Conservation (phyloP, 2,113 vertebrate species). For the Corythornis cristatus region DNA sequence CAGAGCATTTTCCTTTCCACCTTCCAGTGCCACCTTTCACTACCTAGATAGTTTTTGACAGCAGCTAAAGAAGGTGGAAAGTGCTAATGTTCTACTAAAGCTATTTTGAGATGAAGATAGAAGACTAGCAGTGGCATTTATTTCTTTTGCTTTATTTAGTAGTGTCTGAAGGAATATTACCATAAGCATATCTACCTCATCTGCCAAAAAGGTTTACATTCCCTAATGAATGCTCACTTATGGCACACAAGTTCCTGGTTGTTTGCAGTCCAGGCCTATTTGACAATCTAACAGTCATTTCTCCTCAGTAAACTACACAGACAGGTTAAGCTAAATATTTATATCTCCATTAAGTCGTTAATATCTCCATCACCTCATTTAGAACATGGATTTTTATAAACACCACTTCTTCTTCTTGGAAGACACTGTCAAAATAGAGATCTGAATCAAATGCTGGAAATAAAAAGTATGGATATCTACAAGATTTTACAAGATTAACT, state of each 20-base stretch:
- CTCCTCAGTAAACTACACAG: background rate
- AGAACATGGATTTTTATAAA: background rate
- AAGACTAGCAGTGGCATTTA: background rate
- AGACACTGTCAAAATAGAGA: background rate
- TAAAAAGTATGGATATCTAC: background rate
- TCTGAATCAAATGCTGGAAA: background rate
- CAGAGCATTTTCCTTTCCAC: background rate
- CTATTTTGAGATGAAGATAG: background rate
- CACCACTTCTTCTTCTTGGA: background rate
- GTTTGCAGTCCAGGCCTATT: background rate
- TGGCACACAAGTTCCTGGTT: background rate
- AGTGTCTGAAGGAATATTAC: background rate
- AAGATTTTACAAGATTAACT: background rate
- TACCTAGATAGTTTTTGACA: background rate
- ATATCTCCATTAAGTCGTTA: background rate
- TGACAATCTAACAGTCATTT: background rate
- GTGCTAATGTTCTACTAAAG: background rate
- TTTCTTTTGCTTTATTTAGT: background rate
- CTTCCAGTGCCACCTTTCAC: background rate
- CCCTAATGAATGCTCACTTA: background rate
- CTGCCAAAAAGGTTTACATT: background rate
- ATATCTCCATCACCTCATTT: background rate
- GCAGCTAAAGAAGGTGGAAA: background rate
- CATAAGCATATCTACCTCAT: background rate
- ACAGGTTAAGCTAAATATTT: slow-evolving; percentile 9